Evolutionary conservation across 2,797 vertebrate genomes (phyloP).

Genomic region (Lagorchestes hirsutus): DNA sequence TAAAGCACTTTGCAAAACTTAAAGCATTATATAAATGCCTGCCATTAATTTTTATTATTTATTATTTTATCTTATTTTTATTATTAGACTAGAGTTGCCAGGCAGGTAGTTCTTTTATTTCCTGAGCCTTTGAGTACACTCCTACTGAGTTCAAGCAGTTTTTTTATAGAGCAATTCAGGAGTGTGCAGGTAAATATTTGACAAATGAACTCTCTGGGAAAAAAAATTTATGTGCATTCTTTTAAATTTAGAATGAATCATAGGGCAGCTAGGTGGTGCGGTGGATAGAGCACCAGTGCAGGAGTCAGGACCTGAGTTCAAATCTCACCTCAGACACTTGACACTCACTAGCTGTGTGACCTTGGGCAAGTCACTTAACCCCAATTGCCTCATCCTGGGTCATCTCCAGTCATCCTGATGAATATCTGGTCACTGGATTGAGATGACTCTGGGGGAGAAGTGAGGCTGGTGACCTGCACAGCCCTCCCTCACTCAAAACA

Average conservation of each 20-base stretch:
- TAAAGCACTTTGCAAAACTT: background rate
- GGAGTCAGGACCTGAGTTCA: too few relatives aligned
- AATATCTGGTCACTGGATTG: too few relatives aligned
- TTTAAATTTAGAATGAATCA: background rate
- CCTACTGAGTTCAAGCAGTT: background rate
- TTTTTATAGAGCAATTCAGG: background rate
- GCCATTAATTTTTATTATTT: background rate
- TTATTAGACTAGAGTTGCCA: background rate
- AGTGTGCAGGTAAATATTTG: background rate
- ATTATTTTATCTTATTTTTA: background rate
- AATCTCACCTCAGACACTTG: too few relatives aligned
- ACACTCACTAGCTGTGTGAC: too few relatives aligned
- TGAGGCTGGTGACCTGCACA: too few relatives aligned
- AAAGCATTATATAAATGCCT: background rate
- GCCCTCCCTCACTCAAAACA: too few relatives aligned
- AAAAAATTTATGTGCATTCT: background rate
- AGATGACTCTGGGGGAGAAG: too few relatives aligned
- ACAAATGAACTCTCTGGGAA: background rate
- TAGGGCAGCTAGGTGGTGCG: background rate
- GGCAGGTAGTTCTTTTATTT: background rate
- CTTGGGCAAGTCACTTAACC: too few relatives aligned
- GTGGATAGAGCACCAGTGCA: too few relatives aligned
- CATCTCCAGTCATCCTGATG: too few relatives aligned
- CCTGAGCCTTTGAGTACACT: background rate
- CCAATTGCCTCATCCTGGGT: too few relatives aligned